These are phyloP conservation scores for Netelia fuscicornis DNA, from an alignment of 2,888 invertebrate genomes.

Conservation along the genomic window DNA sequence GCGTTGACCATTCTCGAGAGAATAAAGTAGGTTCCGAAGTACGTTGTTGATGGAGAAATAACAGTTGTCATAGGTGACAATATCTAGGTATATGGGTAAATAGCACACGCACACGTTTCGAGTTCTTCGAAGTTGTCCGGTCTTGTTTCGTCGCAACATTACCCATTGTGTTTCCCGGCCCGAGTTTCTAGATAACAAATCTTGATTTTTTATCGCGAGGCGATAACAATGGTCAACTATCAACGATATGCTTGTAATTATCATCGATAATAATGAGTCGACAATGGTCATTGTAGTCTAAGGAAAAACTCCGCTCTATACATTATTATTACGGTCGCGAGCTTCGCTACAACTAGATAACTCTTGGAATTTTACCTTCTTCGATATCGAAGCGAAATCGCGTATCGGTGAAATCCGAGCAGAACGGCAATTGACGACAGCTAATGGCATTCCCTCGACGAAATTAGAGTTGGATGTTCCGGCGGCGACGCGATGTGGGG, in stretches of 20 bases:
- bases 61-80: conserved; percentile 53
- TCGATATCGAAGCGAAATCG: no score
- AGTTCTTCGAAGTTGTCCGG: conserved; percentile 1
- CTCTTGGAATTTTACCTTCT: conserved; percentile 25
- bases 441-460: conserved; percentile 21
- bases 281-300: conserved; percentile 26
- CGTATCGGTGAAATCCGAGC: neutral
- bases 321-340: conserved; percentile 9
- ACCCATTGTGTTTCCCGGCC: neutral
- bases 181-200: conserved; percentile 47
- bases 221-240: conserved; percentile 44
- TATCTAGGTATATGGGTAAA: conserved; percentile 64
- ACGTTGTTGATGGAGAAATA: conserved; percentile 42
- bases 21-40: conserved; percentile 25
- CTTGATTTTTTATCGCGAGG: conserved; percentile 39
- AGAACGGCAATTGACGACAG: conserved; percentile 26
- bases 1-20: no score
- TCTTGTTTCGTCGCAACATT: conserved; percentile 4
- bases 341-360: neutral
- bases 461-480: conserved; percentile 1
- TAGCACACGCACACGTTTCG: conserved; percentile 46
- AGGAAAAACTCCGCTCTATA: neutral
- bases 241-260: conserved; percentile 6
- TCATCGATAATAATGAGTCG: conserved; percentile 21
- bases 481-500: neutral